phyloP scores from a whole-genome alignment of 2,888 invertebrate species.

The Deilephila porcellus region DNA sequence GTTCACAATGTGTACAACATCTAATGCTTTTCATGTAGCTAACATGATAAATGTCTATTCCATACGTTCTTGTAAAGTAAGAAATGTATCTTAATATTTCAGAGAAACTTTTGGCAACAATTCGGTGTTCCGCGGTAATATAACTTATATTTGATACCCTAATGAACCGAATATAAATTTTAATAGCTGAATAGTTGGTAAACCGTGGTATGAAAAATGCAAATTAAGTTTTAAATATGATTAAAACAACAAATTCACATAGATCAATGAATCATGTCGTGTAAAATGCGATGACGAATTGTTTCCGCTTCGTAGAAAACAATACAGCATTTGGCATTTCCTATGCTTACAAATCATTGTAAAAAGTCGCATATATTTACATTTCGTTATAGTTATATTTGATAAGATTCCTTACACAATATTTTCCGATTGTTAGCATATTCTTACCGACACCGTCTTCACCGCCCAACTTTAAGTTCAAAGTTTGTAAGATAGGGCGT shows the following conservation, averaged over 20 bases:
- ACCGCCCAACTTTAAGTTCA: too few species aligned
- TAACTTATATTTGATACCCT: neutral
- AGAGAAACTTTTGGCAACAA: too few species aligned
- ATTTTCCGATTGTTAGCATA: neutral
- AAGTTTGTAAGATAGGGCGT: too few species aligned
- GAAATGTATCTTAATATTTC: too few species aligned
- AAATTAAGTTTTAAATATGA: neutral
- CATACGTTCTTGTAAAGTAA: too few species aligned
- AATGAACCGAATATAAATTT: neutral
- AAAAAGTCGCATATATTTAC: neutral
- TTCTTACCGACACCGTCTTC: too few species aligned
- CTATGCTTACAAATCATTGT: neutral
- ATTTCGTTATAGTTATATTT: neutral
- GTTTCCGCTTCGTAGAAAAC: slow-evolving; percentile 3
- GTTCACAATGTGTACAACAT: neutral
- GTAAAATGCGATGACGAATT: slow-evolving; percentile 6
- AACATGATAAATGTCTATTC: too few species aligned
- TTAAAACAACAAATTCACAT: neutral
- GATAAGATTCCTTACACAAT: neutral
- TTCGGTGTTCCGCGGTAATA: too few species aligned
- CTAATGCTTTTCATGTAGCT: too few species aligned
- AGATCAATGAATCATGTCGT: neutral
- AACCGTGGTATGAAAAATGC: neutral
- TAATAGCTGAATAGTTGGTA: neutral
- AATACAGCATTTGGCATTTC: neutral